These are phyloP conservation scores for Eupeodes latifasciatus DNA, from an alignment of 2,888 invertebrate species.

Conservation along the genomic window DNA sequence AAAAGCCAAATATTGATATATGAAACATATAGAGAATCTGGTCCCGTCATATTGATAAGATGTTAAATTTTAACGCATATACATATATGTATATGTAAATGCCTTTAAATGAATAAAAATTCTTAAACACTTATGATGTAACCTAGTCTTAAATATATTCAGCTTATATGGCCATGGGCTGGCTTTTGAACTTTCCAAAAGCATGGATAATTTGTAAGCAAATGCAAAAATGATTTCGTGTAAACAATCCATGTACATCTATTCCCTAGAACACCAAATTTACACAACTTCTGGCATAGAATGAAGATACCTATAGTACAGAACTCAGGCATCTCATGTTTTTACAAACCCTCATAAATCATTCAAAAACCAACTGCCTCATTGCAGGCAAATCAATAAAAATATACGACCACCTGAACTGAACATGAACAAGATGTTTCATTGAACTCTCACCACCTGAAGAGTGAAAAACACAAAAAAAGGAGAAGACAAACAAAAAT, in stretches of 20 bases:
- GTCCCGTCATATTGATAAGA: too few species aligned
- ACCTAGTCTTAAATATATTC: too few species aligned
- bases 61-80: too few species aligned
- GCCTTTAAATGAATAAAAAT: too few species aligned
- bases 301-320: background rate
- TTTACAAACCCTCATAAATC: constrained; percentile 13
- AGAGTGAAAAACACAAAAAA: background rate
- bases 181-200: too few species aligned
- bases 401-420: constrained; percentile 50
- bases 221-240: background rate
- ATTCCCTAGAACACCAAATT: background rate
- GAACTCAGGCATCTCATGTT: background rate
- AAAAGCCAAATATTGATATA: too few species aligned
- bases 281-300: background rate
- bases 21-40: too few species aligned
- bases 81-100: too few species aligned
- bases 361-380: background rate
- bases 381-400: background rate
- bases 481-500: background rate
- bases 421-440: constrained; percentile 48
- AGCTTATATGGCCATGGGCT: too few species aligned
- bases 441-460: constrained; percentile 43
- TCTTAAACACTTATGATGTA: too few species aligned
- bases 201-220: too few species aligned
- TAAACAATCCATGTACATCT: background rate